A percentile compares a stretch with the other conserved stretches of the same genome.
phyloP scores from a whole-genome alignment of 2,113 vertebrate species.

The Halcyon senegalensis region DNA sequence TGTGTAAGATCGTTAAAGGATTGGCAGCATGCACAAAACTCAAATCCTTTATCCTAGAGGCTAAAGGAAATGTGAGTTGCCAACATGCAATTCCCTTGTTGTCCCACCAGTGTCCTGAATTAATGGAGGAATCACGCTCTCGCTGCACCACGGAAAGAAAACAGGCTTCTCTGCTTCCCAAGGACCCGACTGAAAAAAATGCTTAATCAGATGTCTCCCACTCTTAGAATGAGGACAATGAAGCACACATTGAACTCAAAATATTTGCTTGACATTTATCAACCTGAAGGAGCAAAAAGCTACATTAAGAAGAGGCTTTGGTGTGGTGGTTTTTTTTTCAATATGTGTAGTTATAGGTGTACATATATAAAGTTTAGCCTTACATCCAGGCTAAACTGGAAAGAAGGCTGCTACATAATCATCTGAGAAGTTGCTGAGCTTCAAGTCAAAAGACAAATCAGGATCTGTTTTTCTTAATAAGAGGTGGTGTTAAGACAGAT shows the following conservation, averaged over 20 bases:
- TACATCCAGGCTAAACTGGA: not conserved
- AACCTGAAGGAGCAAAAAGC: not conserved
- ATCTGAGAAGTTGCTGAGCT: not conserved
- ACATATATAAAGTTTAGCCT: not conserved
- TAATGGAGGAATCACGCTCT: constrained; percentile 10
- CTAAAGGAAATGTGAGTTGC: constrained; percentile 59
- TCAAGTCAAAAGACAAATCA: not conserved
- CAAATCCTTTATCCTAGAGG: constrained; percentile 70
- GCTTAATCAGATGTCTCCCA: not conserved
- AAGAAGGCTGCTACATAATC: not conserved
- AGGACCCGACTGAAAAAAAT: not conserved
- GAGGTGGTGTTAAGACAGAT: not conserved
- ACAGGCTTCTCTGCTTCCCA: not conserved
- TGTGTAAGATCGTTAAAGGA: constrained; percentile 71
- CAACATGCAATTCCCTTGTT: constrained; percentile 56
- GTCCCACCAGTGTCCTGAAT: constrained; percentile 46
- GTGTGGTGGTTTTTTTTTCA: fast-evolving
- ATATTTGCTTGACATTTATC: not conserved
- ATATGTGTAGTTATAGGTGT: not conserved
- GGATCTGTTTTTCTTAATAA: not conserved
- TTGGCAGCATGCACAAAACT: constrained; percentile 62
- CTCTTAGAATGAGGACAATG: not conserved
- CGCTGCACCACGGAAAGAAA: not conserved
- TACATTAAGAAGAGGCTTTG: not conserved
- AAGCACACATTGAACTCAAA: not conserved